Evolutionary conservation across 2,113 vertebrate genomes (phyloP).

Genomic region (Actenoides hombroni): DNA sequence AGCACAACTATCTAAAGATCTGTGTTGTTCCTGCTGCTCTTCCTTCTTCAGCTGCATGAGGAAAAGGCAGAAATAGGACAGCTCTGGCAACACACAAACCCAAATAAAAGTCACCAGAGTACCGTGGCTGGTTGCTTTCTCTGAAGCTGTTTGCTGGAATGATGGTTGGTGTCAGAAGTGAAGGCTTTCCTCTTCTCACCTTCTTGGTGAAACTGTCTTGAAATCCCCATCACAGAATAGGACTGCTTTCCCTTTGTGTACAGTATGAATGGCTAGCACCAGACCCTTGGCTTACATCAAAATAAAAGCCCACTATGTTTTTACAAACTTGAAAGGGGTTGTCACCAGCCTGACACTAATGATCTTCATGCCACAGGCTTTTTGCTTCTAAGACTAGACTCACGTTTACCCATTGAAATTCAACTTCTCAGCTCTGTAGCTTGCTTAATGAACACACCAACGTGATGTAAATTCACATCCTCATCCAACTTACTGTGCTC

Average conservation of each 20-base stretch:
- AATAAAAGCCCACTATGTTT: background rate
- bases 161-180: background rate
- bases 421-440: background rate
- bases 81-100: background rate
- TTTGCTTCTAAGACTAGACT: background rate
- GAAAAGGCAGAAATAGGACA: background rate
- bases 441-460: background rate
- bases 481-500: background rate
- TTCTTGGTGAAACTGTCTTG: background rate
- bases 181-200: background rate
- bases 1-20: background rate
- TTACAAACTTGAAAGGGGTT: background rate
- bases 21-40: background rate
- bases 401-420: background rate
- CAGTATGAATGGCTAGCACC: background rate
- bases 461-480: background rate
- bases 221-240: background rate
- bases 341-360: background rate
- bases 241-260: background rate
- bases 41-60: background rate
- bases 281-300: background rate
- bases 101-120: background rate
- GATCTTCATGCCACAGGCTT: background rate
- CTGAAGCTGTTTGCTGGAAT: background rate
- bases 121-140: background rate